Conservation (phyloP, 2,797 vertebrate species). For the Pangasius macronema region DNA sequence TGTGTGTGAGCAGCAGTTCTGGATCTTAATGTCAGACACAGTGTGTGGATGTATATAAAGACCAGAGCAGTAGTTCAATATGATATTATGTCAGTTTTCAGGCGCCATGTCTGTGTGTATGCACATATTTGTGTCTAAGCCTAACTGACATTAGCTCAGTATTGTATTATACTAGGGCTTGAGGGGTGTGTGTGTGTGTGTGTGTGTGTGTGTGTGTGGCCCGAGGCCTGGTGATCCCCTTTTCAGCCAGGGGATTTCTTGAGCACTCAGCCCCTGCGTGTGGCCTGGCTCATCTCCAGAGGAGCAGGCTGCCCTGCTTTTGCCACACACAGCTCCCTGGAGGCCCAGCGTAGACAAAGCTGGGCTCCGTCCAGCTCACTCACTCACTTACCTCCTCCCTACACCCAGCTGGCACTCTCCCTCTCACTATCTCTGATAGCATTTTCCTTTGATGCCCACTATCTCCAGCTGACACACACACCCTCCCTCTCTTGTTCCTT, state of each 20-base stretch:
- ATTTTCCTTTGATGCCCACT: slow-evolving; percentile 48
- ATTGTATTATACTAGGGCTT: slow-evolving; percentile 21
- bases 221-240: slow-evolving; percentile 56
- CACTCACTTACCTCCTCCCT: slow-evolving; percentile 28
- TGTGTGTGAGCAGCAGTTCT: neutral
- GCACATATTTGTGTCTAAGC: neutral
- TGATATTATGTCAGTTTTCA: neutral
- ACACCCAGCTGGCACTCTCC: slow-evolving; percentile 15
- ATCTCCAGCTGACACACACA: slow-evolving; percentile 42
- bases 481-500: slow-evolving; percentile 38
- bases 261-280: slow-evolving; percentile 66
- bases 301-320: slow-evolving; percentile 67
- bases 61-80: neutral
- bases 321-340: slow-evolving; percentile 70
- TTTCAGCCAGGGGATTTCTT: slow-evolving; percentile 68
- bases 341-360: slow-evolving; percentile 74
- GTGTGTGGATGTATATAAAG: neutral
- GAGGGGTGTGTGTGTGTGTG: slow-evolving; percentile 45
- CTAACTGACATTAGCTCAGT: slow-evolving; percentile 6
- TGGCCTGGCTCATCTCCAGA: slow-evolving; percentile 74
- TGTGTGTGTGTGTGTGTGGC: slow-evolving; percentile 49
- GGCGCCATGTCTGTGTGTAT: neutral
- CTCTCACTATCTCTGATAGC: slow-evolving; percentile 34
- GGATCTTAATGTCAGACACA: neutral
- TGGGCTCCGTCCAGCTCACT: slow-evolving; percentile 63